Base-by-base conservation (phyloP, 1,140 invertebrate species). In the Limonius californicus region DNA sequence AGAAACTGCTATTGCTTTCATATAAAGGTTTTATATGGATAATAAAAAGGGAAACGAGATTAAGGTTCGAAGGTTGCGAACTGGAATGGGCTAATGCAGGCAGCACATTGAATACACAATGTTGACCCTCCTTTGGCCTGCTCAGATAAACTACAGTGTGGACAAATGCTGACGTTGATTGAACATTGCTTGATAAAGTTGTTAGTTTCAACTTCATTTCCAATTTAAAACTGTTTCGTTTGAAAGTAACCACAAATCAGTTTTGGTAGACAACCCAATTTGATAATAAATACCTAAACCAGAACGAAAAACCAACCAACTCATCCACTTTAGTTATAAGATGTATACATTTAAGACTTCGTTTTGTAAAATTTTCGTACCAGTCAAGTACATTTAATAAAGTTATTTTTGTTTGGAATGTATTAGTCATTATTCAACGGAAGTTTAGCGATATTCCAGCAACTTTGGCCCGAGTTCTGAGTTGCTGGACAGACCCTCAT, bases 71-170 rank as follows among this genome's bases (percentile, higher is more conserved):
- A 66, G 63, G 61, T 66, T 59, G 63, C 57, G 67, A 56, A 59
- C 61, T 64, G 67, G 59, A 69, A 68, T 65, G 64, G 68, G 65
- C 62, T 71, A 69, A 69, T 68, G 64, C 66, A 59, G 56, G 57
- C 59, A 54, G 59, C 68, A 64, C 68, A 67, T 71, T 71, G 70
- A 71, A 71, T 71, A 70, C 68, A 70, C 68, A 71, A 71, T 71
- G 66, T 54, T 64, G 62, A 20, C 45, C 21, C 35, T 50, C 59
- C 57, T 42, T 56, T 23, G 50, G 54, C 50, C 27, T 58, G 35
- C 45, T 32, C 50, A 56, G 56, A 63, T 63, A 57, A 63, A 63
- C 62, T 55, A 50, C 57, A 18, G 43, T 59, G 42, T 63, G 53
- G 62, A 64, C 62, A 64, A 64, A 64, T 64, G 47, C 53, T 30